phyloP scores from a whole-genome alignment of 2,113 vertebrate species.

The Aegotheles bennettii region DNA sequence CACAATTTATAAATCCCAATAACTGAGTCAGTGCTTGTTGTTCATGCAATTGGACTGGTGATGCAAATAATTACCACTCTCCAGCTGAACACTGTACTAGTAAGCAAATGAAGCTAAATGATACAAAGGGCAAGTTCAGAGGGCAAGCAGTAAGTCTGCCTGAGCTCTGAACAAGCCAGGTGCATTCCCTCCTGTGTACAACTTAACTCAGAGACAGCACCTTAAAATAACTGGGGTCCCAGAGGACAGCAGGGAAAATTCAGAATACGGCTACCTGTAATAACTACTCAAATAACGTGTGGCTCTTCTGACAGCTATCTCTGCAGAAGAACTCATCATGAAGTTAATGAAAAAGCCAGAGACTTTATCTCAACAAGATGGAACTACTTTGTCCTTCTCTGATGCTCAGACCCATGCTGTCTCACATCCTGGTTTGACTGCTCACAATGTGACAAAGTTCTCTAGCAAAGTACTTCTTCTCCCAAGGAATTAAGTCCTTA shows the following conservation, averaged over 20 bases:
- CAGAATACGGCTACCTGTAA: background rate
- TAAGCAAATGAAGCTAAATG: background rate
- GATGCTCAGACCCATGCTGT: background rate
- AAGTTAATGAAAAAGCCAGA: background rate
- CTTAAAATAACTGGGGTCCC: background rate
- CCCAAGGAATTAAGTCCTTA: background rate
- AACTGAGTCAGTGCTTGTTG: background rate
- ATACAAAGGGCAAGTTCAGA: background rate
- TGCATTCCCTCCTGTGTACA: too few species aligned
- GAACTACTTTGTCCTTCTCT: background rate
- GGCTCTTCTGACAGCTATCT: background rate
- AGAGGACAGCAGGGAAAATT: background rate
- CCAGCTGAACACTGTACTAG: background rate
- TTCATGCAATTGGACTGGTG: background rate
- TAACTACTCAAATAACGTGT: fast-evolving
- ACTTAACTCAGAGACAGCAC: background rate
- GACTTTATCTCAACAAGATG: background rate
- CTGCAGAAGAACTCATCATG: background rate
- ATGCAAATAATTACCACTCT: background rate
- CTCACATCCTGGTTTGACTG: too few species aligned
- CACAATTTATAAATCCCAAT: background rate
- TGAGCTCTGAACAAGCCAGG: background rate
- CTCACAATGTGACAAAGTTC: background rate
- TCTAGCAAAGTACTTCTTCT: background rate
- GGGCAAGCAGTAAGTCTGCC: background rate